Conservation (phyloP, 2,113 vertebrate species). For the Austrofundulus limnaeus region DNA sequence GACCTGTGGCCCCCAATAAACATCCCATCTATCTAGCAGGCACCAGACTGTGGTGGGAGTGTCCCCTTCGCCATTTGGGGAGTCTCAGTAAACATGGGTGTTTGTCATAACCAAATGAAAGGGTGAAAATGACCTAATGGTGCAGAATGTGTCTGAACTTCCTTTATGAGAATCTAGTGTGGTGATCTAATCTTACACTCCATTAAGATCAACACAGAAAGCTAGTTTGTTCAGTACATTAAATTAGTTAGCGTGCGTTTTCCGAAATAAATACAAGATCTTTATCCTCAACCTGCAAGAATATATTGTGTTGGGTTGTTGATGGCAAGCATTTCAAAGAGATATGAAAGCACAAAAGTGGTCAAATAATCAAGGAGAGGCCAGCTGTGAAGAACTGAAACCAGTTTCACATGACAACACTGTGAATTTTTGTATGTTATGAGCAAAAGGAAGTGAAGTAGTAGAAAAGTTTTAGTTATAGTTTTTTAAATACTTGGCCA, state of each 20-base stretch:
- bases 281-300: not conserved
- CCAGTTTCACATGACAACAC: conserved; percentile 6
- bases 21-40: conserved; percentile 68
- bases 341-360: not conserved
- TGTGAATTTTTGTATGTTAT: conserved; percentile 5
- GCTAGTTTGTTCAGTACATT: conserved; percentile 3
- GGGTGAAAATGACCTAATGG: conserved; percentile 12
- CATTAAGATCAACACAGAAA: conserved; percentile 12
- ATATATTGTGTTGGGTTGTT: not conserved
- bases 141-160: conserved; percentile 13
- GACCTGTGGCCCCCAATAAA: conserved; percentile 74
- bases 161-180: not conserved
- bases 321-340: not conserved
- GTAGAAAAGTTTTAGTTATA: not conserved
- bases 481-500: not conserved
- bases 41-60: conserved; percentile 54
- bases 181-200: conserved; percentile 17
- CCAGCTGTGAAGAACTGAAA: conserved; percentile 9
- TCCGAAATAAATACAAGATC: not conserved
- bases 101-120: conserved; percentile 38
- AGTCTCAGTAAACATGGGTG: conserved; percentile 25
- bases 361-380: conserved; percentile 2
- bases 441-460: conserved; percentile 1
- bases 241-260: not conserved
- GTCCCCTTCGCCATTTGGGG: conserved; percentile 43